Conservation (phyloP, 2,888 invertebrate genomes). For the Gisinianus flammeolus region DNA sequence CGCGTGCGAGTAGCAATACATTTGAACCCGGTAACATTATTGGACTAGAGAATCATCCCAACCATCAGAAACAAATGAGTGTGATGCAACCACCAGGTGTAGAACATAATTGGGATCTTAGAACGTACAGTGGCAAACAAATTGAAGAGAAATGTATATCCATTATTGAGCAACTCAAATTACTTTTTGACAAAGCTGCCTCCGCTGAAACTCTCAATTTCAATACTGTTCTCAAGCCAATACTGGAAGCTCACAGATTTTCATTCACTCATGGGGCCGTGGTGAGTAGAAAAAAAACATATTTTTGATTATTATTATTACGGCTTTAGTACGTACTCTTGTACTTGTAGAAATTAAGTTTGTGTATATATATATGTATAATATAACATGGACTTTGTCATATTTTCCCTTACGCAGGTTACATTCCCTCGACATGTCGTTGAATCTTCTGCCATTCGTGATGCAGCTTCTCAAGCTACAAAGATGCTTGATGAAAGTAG, state of each 20-base stretch:
- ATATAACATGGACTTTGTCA: no score
- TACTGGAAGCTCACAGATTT: constrained; percentile 62
- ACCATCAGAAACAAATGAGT: no score
- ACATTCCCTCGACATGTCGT: constrained; percentile 63
- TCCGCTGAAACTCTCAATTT: constrained; percentile 53
- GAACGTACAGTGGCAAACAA: constrained; percentile 52
- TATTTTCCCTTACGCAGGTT: no score
- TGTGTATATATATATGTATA: no score
- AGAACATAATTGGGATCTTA: constrained; percentile 57
- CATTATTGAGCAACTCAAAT: constrained; percentile 50
- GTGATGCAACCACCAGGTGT: constrained; percentile 44
- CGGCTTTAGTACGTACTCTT: no score
- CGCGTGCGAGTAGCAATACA: no score
- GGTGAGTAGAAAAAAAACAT: no score
- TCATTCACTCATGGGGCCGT: constrained; percentile 61
- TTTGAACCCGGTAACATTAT: no score
- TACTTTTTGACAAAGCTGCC: constrained; percentile 56
- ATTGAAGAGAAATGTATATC: constrained; percentile 51
- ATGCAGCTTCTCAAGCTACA: constrained; percentile 63
- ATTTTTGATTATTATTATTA: no score
- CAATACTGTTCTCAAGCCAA: constrained; percentile 59
- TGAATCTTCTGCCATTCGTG: constrained; percentile 61
- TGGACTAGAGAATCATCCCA: no score
- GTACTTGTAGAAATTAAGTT: no score
- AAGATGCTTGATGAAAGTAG: constrained; percentile 63